Base-by-base conservation (phyloP, 2,797 vertebrate species). In the Peromyscus aztecus region DNA sequence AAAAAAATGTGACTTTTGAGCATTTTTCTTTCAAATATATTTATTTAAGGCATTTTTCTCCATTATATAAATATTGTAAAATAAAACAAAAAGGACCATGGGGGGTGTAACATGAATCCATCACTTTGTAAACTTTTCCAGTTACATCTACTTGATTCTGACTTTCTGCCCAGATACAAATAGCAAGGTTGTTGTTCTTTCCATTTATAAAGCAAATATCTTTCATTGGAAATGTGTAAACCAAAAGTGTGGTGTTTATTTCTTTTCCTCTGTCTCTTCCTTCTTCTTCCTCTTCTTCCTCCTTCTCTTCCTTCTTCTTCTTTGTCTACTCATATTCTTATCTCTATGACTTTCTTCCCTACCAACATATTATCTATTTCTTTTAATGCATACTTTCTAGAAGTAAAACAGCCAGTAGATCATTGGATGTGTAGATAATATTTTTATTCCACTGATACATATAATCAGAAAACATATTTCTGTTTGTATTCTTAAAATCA, bases 61-160 rank as follows among this genome's bases (percentile, higher is more conserved):
- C 94, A 96, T 95, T 80, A 96, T 40, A 40, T 40, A 40, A 40
- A 40, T 40, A 40, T 40, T 67, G 16, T 97, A 96, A 93, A 97
- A 98, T 97, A 98, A 98, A 98, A 98, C 97, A 98, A 96, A 96
- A 94, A 96, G 78, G 83, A 89, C 90, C 84, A 43, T 78, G 94
- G 94, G 69, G 23, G 52, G 81, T 95, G 97, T 98, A 98, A 98
- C 3, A 10, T 96, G 98, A 98, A 75, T 96, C 95, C 91, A 95
- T 98, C 94, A 90, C 97, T 98, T 97, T 97, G 93, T 95, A 82
- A 97, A 91, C 92, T 93, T 98, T 97, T 98, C 96, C 94, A 98
- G 97, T 98, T 97, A 95, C 95, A 98, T 98, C 97, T 97, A 87
- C 97, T 98, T 94, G 96, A 98, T 91, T 97, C 98, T 98, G 98